Conservation (phyloP, 2,113 vertebrate species). For the Syngnathus floridae region DNA sequence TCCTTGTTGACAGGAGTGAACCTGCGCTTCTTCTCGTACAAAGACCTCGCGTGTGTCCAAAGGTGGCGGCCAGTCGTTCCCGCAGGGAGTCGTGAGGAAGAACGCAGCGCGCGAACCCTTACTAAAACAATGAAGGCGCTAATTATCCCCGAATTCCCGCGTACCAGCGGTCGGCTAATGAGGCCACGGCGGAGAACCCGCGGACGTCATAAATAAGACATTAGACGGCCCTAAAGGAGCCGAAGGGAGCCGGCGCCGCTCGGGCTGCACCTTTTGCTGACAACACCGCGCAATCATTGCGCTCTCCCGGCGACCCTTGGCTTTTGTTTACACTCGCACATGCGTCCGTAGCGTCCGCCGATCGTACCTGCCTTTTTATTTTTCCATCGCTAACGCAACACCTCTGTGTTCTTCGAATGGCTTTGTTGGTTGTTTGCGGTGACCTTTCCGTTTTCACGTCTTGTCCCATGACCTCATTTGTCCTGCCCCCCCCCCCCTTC, state of each 20-base stretch:
- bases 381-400: no score
- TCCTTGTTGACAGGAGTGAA: no score
- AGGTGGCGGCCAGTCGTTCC: constrained; percentile 30
- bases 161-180: constrained; percentile 70
- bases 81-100: constrained; percentile 59
- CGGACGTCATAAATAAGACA: constrained; percentile 78
- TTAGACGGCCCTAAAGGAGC: constrained; percentile 68
- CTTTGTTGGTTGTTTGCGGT: no score
- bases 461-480: no score
- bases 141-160: constrained; percentile 75
- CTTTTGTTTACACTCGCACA: background rate
- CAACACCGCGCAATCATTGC: background rate
- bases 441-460: no score
- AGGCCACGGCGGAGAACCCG: constrained; percentile 74
- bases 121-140: constrained; percentile 77
- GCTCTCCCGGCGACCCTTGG: background rate
- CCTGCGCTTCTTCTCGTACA: background rate
- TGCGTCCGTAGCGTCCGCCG: no score
- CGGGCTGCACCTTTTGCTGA: background rate
- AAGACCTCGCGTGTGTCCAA: background rate
- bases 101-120: constrained; percentile 68
- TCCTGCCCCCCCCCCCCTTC: no score
- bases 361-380: background rate
- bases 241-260: background rate
- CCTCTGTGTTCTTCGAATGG: no score